phyloP scores from a whole-genome alignment of 2,113 vertebrate species.

The Ploceus nigricollis region DNA sequence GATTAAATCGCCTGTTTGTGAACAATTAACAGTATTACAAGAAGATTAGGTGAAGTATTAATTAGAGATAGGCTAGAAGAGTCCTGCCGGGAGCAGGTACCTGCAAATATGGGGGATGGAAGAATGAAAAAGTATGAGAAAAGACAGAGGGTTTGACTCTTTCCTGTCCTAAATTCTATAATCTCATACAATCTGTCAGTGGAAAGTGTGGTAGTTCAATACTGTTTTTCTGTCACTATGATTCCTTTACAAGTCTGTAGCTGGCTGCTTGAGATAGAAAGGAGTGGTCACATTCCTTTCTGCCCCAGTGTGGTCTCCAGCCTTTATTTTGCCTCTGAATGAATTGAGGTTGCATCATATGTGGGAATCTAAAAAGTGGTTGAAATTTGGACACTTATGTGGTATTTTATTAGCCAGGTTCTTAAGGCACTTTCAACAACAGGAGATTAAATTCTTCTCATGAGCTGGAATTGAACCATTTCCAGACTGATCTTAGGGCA shows the following conservation, averaged over 20 bases:
- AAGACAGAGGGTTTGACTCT: neutral
- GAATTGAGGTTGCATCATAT: neutral
- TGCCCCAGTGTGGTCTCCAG: neutral
- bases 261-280: neutral
- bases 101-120: neutral
- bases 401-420: neutral
- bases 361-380: neutral
- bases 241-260: neutral
- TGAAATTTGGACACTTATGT: neutral
- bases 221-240: neutral
- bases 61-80: constrained; percentile 66
- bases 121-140: neutral
- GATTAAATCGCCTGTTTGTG: constrained; percentile 72
- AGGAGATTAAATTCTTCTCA: neutral
- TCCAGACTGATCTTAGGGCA: neutral
- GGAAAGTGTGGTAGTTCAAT: neutral
- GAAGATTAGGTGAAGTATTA: constrained; percentile 73
- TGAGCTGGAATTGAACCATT: neutral
- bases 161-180: neutral
- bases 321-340: neutral
- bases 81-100: constrained; percentile 19
- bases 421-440: neutral
- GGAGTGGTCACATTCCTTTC: neutral
- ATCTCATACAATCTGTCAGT: neutral
- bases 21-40: constrained; percentile 72